Base-by-base conservation (phyloP, 2,113 vertebrate species). In the Xyrauchen texanus region DNA sequence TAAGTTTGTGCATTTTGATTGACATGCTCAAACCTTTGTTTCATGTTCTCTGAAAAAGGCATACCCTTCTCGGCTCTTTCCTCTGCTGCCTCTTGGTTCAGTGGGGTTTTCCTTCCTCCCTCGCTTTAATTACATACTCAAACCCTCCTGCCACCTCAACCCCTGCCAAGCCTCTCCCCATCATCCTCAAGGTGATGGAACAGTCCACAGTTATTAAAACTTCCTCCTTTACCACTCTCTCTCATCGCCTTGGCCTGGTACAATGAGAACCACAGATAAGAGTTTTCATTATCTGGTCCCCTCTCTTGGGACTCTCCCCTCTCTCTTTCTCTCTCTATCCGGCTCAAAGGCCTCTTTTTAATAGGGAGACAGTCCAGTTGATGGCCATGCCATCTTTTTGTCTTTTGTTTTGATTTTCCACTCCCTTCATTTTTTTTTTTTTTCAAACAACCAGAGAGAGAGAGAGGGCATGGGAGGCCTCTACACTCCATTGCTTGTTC, bases 271-370 rank as follows among this genome's bases (percentile, higher is more conserved):
- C 79, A 81, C 74, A 81, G 84, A 85, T 85, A 85, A 85, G 84
- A 85, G 80, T 84, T 83, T 86, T 87, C 86, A 87, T 87, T 87
- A 87, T 85, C 81, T 78, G 49, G 78, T 34, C 15, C 21, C 47
- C 68, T 68, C 84, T 81, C 84, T 57, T 68, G 84, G 81, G 84
- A 80, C 71, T 78, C 66, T 70, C 76, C 21, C 21, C 21, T 64
- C 81, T 55, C 64, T 63, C 52, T 65, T 69, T 57, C 49, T 68
- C 46, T 65, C 64, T 64, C 46, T 74, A 34, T 34, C 21, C 1
- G 21, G 21, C 21, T 34, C 21, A 34, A 34, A 34, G 21, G 21
- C 21, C 21, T 34, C 21, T 80, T 83, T 82, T 77, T 67, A 69
- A 78, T 72, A 21, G 68, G 70, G 69, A 77, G 62, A 58, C 77